phyloP scores from a whole-genome alignment of 2,113 vertebrate species.

The Ploceus nigricollis region DNA sequence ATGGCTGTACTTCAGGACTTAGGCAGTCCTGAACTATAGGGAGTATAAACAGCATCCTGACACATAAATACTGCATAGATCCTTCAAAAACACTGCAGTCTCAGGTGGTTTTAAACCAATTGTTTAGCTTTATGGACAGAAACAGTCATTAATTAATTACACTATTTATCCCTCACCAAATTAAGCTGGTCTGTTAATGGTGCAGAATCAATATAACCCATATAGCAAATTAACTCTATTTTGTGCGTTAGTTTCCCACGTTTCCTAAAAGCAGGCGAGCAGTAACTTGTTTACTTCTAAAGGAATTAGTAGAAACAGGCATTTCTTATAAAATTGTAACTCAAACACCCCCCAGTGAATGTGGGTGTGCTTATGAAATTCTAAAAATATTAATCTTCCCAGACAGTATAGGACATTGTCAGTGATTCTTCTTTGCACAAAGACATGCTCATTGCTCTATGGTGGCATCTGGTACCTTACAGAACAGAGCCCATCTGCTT shows the following conservation, averaged over 20 bases:
- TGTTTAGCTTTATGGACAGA: background rate
- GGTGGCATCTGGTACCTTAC: background rate
- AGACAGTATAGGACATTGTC: background rate
- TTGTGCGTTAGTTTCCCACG: background rate
- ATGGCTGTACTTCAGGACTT: background rate
- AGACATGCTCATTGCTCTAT: background rate
- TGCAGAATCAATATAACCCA: background rate
- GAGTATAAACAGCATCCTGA: background rate
- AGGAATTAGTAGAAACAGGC: background rate
- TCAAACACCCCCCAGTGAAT: background rate
- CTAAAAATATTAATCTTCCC: background rate
- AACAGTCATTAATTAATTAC: slow-evolving; percentile 4
- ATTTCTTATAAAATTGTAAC: background rate
- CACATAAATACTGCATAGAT: background rate
- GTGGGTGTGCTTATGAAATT: background rate
- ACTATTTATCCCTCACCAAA: slow-evolving; percentile 1
- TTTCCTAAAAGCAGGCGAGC: background rate
- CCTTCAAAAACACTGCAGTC: background rate
- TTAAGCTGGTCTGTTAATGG: background rate
- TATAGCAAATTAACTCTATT: slow-evolving; percentile 13
- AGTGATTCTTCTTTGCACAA: background rate
- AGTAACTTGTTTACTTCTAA: background rate
- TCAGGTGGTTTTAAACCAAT: background rate
- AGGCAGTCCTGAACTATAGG: background rate
- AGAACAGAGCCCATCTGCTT: background rate